phyloP scores from a whole-genome alignment of 2,888 invertebrate species.

The Brenthis ino region DNA sequence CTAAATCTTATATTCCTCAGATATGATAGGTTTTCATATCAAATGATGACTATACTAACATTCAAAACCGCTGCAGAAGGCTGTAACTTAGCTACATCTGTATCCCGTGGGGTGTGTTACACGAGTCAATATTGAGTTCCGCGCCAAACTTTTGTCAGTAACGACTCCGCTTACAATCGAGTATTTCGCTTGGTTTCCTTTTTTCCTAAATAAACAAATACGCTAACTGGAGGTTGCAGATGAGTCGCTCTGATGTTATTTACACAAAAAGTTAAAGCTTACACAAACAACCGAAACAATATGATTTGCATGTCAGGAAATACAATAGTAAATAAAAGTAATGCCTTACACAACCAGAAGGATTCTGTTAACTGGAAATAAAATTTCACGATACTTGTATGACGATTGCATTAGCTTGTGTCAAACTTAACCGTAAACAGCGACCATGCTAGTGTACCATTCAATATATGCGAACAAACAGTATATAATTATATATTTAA shows the following conservation, averaged over 20 bases:
- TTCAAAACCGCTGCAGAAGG: neutral
- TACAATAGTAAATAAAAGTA: slow-evolving; percentile 18
- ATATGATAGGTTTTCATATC: too few relatives aligned
- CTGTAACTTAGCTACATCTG: slow-evolving; percentile 9
- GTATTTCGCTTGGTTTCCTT: slow-evolving; percentile 30
- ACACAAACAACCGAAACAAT: slow-evolving; percentile 29
- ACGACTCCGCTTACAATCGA: slow-evolving; percentile 26
- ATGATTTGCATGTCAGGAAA: slow-evolving; percentile 29
- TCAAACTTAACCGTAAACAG: too few relatives aligned
- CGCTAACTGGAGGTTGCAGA: slow-evolving; percentile 26
- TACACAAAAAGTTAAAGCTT: slow-evolving; percentile 32
- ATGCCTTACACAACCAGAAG: neutral
- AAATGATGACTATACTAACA: neutral
- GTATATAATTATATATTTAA: too few relatives aligned
- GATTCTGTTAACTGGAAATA: neutral
- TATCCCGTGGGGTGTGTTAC: slow-evolving; percentile 17
- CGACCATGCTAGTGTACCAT: too few relatives aligned
- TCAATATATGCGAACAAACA: too few relatives aligned
- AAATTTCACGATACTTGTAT: neutral
- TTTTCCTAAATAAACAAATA: slow-evolving; percentile 31
- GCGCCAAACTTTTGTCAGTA: slow-evolving; percentile 24
- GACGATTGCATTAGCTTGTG: too few relatives aligned
- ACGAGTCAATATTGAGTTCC: slow-evolving; percentile 26
- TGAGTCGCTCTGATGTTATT: slow-evolving; percentile 26
- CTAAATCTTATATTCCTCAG: too few relatives aligned